phyloP scores from a whole-genome alignment of 2,888 invertebrate genomes.

The Calliphora vomitoria region DNA sequence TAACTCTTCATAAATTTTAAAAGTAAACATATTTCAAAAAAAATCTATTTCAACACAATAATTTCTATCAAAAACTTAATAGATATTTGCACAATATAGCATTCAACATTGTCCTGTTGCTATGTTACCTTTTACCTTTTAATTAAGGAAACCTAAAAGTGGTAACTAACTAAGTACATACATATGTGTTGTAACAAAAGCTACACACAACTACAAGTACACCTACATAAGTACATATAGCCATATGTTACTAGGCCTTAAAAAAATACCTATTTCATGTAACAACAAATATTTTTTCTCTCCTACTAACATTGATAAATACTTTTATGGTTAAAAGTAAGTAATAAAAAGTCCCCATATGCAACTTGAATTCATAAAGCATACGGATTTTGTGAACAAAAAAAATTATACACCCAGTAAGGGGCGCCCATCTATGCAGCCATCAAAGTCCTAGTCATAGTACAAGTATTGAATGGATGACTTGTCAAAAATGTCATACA shows the following conservation, averaged over 20 bases:
- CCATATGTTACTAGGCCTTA: conserved; percentile 34
- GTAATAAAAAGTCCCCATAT: conserved; percentile 28
- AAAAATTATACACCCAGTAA: not conserved
- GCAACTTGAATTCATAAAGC: conserved; percentile 30
- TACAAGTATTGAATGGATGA: conserved; percentile 73
- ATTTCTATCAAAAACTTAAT: not conserved
- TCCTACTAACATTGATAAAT: conserved; percentile 53
- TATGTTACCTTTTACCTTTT: conserved; percentile 30
- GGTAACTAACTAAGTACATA: not conserved
- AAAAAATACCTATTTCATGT: conserved; percentile 1
- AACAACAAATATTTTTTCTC: conserved; percentile 44
- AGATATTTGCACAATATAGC: not conserved
- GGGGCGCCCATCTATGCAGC: conserved; percentile 30
- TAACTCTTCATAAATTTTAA: not conserved
- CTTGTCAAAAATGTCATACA: conserved; percentile 77
- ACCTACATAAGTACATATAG: not conserved
- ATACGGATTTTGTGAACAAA: conserved; percentile 63
- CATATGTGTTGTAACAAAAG: not conserved
- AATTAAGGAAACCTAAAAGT: conserved; percentile 50
- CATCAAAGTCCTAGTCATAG: conserved; percentile 43
- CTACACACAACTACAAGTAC: not conserved
- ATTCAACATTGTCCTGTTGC: conserved; percentile 19
- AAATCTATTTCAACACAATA: not conserved
- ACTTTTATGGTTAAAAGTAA: conserved; percentile 36
- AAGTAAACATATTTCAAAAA: not conserved